Conservation (phyloP, 2,797 vertebrate species). For the Leptatherina wallacei region DNA sequence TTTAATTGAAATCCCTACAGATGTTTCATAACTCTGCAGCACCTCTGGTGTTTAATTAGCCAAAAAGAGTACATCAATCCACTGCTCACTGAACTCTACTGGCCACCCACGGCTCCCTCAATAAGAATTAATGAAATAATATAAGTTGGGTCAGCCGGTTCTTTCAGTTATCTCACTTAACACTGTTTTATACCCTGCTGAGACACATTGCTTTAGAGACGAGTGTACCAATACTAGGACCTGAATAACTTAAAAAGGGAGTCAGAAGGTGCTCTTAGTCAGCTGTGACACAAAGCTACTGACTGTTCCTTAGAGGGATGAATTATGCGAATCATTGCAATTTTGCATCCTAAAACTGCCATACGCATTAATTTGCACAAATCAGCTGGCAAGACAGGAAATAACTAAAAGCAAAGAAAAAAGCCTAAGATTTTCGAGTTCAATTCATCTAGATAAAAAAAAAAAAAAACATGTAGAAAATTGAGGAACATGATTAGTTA, state of each 20-base stretch:
- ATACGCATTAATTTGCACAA: not conserved
- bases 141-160: too few species aligned
- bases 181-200: too few species aligned
- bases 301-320: not conserved
- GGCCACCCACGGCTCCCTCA: too few species aligned
- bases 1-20: not conserved
- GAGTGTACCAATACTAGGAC: too few species aligned
- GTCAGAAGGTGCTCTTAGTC: not conserved
- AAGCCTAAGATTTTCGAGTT: not conserved
- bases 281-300: not conserved
- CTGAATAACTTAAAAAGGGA: too few species aligned
- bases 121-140: too few species aligned
- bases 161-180: too few species aligned
- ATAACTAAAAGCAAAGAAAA: conserved; percentile 1
- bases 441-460: not conserved
- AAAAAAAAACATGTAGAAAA: not conserved
- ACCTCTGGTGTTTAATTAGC: not conserved
- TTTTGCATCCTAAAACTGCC: not conserved
- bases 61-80: not conserved
- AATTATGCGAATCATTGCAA: not conserved
- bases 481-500: not conserved
- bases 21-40: not conserved
- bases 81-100: not conserved
- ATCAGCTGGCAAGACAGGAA: not conserved
- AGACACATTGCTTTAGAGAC: too few species aligned